Percentiles rank a stretch among this genome's conserved stretches.
Conservation (phyloP, 2,113 vertebrate species). For the Rynchops niger region DNA sequence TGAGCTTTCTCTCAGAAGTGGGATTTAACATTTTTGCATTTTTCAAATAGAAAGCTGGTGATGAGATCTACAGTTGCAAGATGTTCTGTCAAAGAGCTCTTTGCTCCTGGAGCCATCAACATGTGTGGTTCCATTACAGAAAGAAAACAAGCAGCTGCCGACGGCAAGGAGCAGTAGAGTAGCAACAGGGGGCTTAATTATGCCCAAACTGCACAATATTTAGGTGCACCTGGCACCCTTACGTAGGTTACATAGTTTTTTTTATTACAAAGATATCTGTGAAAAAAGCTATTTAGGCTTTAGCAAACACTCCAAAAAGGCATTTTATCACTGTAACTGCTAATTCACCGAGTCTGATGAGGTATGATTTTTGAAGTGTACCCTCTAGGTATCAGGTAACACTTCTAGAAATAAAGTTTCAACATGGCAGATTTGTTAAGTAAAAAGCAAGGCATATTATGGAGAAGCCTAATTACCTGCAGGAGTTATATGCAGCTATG, state of each 20-base stretch:
- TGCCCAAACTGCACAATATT: not conserved
- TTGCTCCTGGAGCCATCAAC: not conserved
- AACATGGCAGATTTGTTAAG: not conserved
- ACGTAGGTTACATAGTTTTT: not conserved
- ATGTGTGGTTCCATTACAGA: not conserved
- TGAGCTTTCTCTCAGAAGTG: not conserved
- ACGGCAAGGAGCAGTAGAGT: not conserved
- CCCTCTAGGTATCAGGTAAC: not conserved
- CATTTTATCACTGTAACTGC: not conserved
- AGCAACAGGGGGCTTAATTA: conserved; percentile 11
- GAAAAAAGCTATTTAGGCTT: not conserved
- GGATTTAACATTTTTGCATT: not conserved
- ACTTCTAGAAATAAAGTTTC: not conserved
- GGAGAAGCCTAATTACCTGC: not conserved
- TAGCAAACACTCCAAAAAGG: not conserved
- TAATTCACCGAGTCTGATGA: not conserved
- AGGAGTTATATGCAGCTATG: not conserved
- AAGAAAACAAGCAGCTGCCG: conserved; percentile 36
- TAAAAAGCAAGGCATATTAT: not conserved
- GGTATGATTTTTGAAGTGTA: not conserved
- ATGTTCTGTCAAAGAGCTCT: not conserved
- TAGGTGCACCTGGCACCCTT: conserved; percentile 8
- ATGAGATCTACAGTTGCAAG: not conserved
- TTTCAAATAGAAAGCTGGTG: not conserved
- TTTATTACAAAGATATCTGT: not conserved